These are phyloP conservation scores for Epizoanthus stellaris DNA, from an alignment of 92 coral and sea anemone genomes.

Conservation along the genomic window DNA sequence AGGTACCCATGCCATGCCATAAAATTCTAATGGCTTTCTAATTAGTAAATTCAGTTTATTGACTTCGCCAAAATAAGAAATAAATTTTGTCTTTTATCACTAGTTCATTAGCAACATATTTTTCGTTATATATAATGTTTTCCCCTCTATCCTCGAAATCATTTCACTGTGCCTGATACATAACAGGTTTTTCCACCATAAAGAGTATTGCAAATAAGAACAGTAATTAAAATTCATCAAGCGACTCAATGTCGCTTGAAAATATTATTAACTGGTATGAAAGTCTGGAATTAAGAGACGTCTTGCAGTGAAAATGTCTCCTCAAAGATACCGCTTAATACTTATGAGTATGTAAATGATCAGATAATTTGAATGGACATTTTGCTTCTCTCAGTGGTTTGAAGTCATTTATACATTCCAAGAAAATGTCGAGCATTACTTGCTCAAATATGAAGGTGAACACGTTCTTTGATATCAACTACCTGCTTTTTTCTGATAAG, in stretches of 20 bases:
- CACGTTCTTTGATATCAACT: too few relatives aligned
- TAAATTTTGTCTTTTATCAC: neutral
- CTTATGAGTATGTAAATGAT: neutral
- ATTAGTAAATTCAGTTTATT: neutral
- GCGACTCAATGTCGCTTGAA: neutral
- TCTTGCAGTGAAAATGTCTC: neutral
- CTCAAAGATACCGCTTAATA: neutral
- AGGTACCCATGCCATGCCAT: slow-evolving; percentile 4
- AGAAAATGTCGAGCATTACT: too few relatives aligned
- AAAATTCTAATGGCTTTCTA: neutral
- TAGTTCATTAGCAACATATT: neutral
- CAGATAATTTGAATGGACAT: neutral
- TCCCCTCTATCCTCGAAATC: neutral
- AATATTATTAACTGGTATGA: neutral
- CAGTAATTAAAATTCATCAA: neutral
- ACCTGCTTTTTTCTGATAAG: too few relatives aligned
- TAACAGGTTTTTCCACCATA: neutral
- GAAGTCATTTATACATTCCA: too few relatives aligned
- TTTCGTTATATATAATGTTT: neutral
- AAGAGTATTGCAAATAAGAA: neutral
- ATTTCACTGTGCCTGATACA: neutral
- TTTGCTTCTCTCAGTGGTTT: neutral
- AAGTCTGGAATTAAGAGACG: neutral
- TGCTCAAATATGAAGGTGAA: too few relatives aligned
- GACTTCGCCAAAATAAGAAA: neutral